These are phyloP conservation scores for Selene dorsalis DNA, from an alignment of 2,797 vertebrate species.

Conservation along the genomic window DNA sequence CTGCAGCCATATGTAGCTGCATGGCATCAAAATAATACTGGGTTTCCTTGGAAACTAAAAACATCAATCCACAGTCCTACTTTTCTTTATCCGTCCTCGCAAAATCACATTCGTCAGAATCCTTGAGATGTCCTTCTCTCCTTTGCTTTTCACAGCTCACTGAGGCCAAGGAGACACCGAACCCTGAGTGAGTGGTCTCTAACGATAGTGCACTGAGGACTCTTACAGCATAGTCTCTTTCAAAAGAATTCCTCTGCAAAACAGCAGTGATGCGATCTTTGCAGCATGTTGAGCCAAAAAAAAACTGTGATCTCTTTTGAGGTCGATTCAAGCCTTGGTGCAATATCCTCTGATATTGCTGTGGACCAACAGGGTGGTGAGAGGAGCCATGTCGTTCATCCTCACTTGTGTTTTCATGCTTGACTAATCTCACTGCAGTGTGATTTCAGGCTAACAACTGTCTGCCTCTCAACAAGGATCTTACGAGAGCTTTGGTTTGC, in stretches of 20 bases:
- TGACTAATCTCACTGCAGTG: constrained; percentile 31
- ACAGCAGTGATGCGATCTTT: not conserved
- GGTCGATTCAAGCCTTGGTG: constrained; percentile 24
- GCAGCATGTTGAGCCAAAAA: constrained; percentile 22
- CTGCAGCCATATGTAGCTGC: not conserved
- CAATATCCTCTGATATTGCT: not conserved
- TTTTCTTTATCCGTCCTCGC: not conserved
- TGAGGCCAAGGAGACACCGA: not conserved
- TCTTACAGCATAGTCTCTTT: not conserved
- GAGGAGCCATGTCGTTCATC: constrained; percentile 9
- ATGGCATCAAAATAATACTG: constrained; percentile 15
- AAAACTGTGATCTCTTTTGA: constrained; percentile 13
- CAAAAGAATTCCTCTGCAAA: not conserved
- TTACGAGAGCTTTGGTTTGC: constrained; percentile 53
- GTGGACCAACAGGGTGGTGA: constrained; percentile 11
- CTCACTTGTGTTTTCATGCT: constrained; percentile 32
- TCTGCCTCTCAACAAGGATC: constrained; percentile 21
- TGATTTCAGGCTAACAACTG: constrained; percentile 29
- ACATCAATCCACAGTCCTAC: not conserved
- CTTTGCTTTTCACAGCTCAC: constrained; percentile 4
- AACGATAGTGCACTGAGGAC: not conserved
- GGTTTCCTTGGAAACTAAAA: constrained; percentile 5
- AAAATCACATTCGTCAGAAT: not conserved
- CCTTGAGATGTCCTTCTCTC: constrained; percentile 4
- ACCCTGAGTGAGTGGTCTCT: not conserved